Percentiles rank a stretch among this genome's conserved stretches.
Conservation (phyloP, 1,140 invertebrate species). For the Belonocnema kinseyi region DNA sequence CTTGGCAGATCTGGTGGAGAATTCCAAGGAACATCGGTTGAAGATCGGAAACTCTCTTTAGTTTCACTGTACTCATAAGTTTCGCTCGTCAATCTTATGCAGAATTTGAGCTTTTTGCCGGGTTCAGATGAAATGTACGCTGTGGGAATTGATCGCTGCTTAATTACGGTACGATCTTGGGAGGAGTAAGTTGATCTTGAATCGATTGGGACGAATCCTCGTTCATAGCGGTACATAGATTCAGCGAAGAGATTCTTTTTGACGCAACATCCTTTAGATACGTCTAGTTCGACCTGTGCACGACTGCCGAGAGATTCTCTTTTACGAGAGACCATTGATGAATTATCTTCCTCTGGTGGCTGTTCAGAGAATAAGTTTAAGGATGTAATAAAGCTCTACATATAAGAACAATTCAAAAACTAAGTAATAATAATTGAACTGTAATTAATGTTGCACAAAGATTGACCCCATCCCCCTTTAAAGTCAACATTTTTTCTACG, state of each 20-base stretch:
- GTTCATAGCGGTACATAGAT: neutral
- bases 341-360: neutral
- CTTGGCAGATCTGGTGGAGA: conserved; percentile 44
- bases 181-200: neutral
- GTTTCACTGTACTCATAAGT: neutral
- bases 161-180: neutral
- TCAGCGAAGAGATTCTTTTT: conserved; percentile 1
- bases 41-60: neutral
- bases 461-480: too few relatives aligned
- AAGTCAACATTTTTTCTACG: too few relatives aligned
- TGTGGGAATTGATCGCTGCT: neutral
- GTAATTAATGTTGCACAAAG: too few relatives aligned
- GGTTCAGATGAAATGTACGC: neutral
- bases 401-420: too few relatives aligned
- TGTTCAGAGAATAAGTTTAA: too few relatives aligned
- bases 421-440: too few relatives aligned
- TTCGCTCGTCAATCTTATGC: neutral
- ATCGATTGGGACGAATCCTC: neutral
- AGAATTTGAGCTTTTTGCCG: conserved; percentile 2
- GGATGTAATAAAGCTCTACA: too few relatives aligned
- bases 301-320: neutral
- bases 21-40: conserved; percentile 40
- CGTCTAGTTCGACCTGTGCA: neutral
- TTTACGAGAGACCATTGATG: neutral
- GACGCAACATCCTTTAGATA: neutral